Conservation (phyloP, 2,113 vertebrate genomes). For the Clinocottus analis region DNA sequence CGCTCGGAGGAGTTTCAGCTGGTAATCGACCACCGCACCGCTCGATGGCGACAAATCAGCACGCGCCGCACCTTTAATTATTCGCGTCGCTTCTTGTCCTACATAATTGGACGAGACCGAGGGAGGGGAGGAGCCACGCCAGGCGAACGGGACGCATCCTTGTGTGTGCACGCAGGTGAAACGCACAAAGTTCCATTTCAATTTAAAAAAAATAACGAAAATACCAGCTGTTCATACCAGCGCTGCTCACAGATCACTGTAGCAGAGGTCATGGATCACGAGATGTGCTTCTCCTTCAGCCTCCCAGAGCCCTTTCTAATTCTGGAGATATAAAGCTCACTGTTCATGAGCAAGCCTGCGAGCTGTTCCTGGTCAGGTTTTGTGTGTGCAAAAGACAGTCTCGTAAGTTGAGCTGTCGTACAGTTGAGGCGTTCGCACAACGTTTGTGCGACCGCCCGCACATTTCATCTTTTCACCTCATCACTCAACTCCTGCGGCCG, state of each 20-base stretch:
- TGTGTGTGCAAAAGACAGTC: neutral
- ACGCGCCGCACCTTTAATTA: too few species aligned
- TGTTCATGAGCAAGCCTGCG: neutral
- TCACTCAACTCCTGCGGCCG: neutral
- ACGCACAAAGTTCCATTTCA: neutral
- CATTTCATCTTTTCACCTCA: neutral
- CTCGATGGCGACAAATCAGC: too few species aligned
- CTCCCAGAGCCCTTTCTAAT: conserved; percentile 16
- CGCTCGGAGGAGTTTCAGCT: too few species aligned
- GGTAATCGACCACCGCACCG: too few species aligned
- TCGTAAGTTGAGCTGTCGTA: neutral
- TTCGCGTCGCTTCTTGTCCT: too few species aligned
- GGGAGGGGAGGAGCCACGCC: too few species aligned
- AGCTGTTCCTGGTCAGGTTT: conserved; percentile 14
- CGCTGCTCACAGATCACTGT: neutral
- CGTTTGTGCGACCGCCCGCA: neutral
- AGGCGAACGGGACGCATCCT: too few species aligned
- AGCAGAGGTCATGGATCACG: conserved; percentile 31
- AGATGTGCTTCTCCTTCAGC: conserved; percentile 1
- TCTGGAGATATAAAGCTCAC: neutral
- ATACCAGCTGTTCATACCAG: neutral
- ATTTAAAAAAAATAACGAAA: too few species aligned
- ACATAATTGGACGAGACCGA: too few species aligned
- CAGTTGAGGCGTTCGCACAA: neutral
- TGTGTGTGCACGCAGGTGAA: too few species aligned